A percentile compares a stretch with the other conserved stretches of the same genome.
These are phyloP conservation scores for Vulpes ferrilata DNA, from an alignment of 2,113 vertebrate species.

Conservation along the genomic window DNA sequence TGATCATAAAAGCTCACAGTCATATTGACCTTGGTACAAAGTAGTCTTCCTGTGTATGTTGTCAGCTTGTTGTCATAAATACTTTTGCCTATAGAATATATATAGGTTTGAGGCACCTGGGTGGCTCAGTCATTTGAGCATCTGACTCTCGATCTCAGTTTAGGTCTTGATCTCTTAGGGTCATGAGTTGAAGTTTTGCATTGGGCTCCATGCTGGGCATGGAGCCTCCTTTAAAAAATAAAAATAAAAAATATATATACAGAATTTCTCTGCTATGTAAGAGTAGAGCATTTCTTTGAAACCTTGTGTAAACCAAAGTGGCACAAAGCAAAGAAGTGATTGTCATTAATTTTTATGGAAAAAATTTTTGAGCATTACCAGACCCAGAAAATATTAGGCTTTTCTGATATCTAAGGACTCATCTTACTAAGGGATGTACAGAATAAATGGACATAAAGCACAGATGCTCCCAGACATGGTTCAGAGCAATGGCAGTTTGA, in stretches of 20 bases:
- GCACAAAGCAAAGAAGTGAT: neutral
- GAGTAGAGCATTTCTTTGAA: neutral
- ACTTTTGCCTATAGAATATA: conserved; percentile 39
- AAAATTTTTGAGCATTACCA: neutral
- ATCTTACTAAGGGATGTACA: neutral
- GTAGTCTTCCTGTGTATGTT: neutral
- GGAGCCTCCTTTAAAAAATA: too few relatives aligned
- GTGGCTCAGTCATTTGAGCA: neutral
- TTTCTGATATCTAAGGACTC: neutral
- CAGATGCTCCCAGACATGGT: neutral
- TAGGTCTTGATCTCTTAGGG: too few relatives aligned
- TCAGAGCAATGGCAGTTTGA: neutral
- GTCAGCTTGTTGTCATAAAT: conserved; percentile 39
- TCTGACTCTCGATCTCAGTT: too few relatives aligned
- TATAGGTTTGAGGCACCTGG: neutral
- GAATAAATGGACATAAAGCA: neutral
- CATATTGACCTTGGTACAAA: neutral
- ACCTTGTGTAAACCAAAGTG: neutral
- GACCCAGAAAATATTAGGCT: neutral
- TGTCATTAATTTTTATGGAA: neutral
- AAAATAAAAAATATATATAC: too few relatives aligned
- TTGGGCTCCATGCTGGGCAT: too few relatives aligned
- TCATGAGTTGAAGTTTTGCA: too few relatives aligned
- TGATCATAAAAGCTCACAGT: neutral
- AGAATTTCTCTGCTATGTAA: neutral